phyloP scores from a whole-genome alignment of 2,888 invertebrate genomes.

The Lampropteryx suffumata region DNA sequence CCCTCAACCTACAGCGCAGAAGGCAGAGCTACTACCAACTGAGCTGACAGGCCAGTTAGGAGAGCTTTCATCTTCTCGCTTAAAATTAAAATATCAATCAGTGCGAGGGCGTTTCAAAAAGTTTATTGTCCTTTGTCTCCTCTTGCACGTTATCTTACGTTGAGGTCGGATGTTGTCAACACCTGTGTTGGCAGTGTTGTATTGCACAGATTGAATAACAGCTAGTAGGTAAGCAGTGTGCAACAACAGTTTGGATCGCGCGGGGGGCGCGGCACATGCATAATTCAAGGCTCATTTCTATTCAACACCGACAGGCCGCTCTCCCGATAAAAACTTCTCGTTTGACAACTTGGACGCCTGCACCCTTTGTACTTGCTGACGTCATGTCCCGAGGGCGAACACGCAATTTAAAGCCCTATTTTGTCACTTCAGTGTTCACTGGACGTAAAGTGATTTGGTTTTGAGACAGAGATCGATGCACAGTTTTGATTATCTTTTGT shows the following conservation, averaged over 20 bases:
- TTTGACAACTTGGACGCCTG: constrained; percentile 79
- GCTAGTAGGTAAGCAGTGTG: constrained; percentile 47
- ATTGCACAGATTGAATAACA: constrained; percentile 22
- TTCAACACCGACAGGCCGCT: constrained; percentile 77
- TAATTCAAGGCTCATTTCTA: constrained; percentile 81
- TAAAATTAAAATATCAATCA: no score
- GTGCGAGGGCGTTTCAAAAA: no score
- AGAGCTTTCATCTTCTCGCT: no score
- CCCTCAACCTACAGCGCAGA: no score
- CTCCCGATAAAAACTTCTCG: constrained; percentile 81
- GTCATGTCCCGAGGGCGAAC: constrained; percentile 56
- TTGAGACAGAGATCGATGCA: no score
- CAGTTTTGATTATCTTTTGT: no score
- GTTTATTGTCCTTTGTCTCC: no score
- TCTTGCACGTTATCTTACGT: background rate
- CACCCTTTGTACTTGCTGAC: constrained; percentile 75
- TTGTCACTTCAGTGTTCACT: constrained; percentile 47
- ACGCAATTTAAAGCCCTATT: constrained; percentile 44
- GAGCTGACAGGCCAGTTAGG: no score
- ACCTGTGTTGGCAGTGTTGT: constrained; percentile 43
- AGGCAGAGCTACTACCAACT: no score
- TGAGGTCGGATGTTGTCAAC: constrained; percentile 31
- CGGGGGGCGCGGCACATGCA: constrained; percentile 64
- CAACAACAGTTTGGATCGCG: constrained; percentile 63
- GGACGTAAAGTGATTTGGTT: constrained; percentile 2